A percentile compares a stretch with the other conserved stretches of the same genome.
phyloP scores from a whole-genome alignment of 2,888 invertebrate species.

The Alloplasta piceator region DNA sequence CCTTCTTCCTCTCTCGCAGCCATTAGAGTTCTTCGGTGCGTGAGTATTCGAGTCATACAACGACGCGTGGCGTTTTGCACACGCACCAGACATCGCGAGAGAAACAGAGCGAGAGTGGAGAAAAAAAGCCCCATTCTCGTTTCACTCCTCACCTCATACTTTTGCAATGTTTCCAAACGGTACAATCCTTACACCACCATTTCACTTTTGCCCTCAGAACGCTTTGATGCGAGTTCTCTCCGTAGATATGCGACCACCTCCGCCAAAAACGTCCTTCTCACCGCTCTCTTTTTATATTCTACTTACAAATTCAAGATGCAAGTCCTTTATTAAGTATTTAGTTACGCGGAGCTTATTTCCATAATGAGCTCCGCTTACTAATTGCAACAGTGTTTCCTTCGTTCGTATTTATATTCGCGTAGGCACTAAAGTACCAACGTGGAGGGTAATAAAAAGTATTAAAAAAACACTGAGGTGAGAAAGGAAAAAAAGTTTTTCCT shows the following conservation, averaged over 20 bases:
- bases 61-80: conserved; percentile 59
- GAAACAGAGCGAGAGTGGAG: conserved; percentile 29
- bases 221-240: conserved; percentile 56
- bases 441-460: conserved; percentile 1
- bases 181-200: conserved; percentile 29
- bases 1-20: conserved; percentile 54
- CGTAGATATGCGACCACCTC: conserved; percentile 16
- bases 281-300: conserved; percentile 61
- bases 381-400: conserved; percentile 71
- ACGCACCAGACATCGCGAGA: conserved; percentile 44
- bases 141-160: conserved; percentile 33
- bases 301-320: conserved; percentile 75
- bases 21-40: conserved; percentile 56
- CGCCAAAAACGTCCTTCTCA: conserved; percentile 36
- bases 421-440: conserved; percentile 36
- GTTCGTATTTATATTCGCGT: conserved; percentile 23
- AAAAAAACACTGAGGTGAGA: conserved; percentile 1
- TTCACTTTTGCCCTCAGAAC: conserved; percentile 45
- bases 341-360: conserved; percentile 75
- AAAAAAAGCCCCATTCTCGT: conserved; percentile 27
- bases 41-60: conserved; percentile 57
- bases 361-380: conserved; percentile 77
- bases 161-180: conserved; percentile 12
- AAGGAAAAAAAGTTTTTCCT: background rate
- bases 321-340: conserved; percentile 77